phyloP scores from a whole-genome alignment of 2,888 invertebrate species.

The Pecten maximus region DNA sequence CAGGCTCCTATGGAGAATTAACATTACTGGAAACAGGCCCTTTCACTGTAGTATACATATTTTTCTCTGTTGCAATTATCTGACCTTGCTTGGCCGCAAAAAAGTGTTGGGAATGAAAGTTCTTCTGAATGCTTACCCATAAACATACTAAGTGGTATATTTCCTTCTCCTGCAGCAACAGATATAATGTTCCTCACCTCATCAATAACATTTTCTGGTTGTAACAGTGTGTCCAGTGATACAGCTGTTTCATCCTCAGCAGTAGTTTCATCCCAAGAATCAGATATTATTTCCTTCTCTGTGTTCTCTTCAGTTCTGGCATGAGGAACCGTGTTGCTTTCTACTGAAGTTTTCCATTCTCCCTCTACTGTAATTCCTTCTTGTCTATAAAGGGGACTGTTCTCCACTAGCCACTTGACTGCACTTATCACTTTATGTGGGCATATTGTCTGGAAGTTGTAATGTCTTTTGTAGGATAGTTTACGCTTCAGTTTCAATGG shows the following conservation, averaged over 20 bases:
- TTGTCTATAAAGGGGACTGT: neutral
- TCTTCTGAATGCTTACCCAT: slow-evolving; percentile 52
- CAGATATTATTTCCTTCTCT: too few species aligned
- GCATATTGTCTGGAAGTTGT: slow-evolving; percentile 54
- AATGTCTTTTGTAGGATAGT: slow-evolving; percentile 57
- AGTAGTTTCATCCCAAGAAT: too few species aligned
- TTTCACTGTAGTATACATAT: slow-evolving; percentile 23
- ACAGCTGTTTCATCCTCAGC: neutral
- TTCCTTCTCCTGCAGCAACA: slow-evolving; percentile 60
- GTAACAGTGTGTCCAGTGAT: slow-evolving; percentile 30
- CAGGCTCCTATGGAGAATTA: too few species aligned
- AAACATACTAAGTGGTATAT: slow-evolving; percentile 58
- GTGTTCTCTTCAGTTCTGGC: neutral
- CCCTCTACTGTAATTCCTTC: neutral
- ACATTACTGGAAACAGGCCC: too few species aligned
- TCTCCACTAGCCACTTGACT: slow-evolving; percentile 40
- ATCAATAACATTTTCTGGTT: slow-evolving; percentile 16
- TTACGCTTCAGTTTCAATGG: slow-evolving; percentile 55
- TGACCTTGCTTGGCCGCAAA: slow-evolving; percentile 35
- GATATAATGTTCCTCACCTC: slow-evolving; percentile 17
- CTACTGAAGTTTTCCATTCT: too few species aligned
- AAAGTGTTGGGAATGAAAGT: slow-evolving; percentile 52
- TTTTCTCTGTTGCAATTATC: neutral
- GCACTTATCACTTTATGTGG: slow-evolving; percentile 52
- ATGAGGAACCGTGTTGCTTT: too few species aligned